A percentile compares a stretch with the other conserved stretches of the same genome.
phyloP scores from a whole-genome alignment of 2,113 vertebrate species.

The Climacteris rufus region DNA sequence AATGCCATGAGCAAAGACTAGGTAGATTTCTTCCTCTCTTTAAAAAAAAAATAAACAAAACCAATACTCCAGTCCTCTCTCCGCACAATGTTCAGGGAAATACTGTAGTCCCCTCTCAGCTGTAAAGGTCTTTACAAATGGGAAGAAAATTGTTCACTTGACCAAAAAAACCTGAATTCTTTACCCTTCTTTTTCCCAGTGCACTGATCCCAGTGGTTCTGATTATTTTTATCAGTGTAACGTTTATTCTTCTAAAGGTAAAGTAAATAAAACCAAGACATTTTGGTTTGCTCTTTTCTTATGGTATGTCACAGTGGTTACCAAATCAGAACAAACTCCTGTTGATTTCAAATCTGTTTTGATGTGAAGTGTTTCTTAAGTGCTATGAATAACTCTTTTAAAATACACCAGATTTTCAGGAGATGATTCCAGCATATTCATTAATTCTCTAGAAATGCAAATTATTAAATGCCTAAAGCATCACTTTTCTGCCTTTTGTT shows the following conservation, averaged over 20 bases:
- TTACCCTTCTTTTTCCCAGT: background rate
- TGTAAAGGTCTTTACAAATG: background rate
- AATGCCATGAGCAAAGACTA: background rate
- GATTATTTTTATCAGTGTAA: background rate
- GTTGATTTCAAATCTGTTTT: background rate
- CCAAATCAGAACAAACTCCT: background rate
- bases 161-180: background rate
- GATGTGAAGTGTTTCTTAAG: background rate
- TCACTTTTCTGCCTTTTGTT: slow-evolving; percentile 23
- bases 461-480: background rate
- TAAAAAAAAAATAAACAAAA: background rate
- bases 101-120: background rate
- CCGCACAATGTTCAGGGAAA: background rate
- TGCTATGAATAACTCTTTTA: background rate
- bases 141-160: background rate
- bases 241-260: background rate
- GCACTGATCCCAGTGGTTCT: background rate
- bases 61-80: background rate
- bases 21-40: background rate
- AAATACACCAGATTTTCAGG: background rate
- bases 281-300: background rate
- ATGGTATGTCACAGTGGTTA: background rate
- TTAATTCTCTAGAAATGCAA: slow-evolving; percentile 1
- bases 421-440: background rate
- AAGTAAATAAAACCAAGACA: background rate